Evolutionary conservation across 2,797 vertebrate genomes (phyloP).

Genomic region (Arremon aurantiirostris): DNA sequence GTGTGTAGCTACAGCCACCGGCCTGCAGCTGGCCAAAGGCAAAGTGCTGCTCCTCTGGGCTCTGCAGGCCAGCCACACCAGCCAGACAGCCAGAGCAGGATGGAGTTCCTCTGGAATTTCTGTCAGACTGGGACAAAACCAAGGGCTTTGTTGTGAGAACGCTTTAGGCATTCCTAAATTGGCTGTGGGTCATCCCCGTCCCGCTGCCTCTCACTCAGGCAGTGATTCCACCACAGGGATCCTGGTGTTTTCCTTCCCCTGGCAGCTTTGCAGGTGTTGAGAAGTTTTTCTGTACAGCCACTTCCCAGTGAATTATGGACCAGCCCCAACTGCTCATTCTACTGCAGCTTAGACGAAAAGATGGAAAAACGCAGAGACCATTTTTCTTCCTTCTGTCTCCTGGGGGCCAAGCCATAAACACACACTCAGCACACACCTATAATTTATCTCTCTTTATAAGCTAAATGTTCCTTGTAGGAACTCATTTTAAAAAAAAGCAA

Average conservation of each 20-base stretch:
- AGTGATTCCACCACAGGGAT: not conserved
- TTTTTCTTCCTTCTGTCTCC: slow-evolving; percentile 7
- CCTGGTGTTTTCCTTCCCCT: not conserved
- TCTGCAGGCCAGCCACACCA: not conserved
- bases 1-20: not conserved
- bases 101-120: not conserved
- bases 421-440: not conserved
- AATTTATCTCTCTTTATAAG: slow-evolving; percentile 30
- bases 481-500: not conserved
- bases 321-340: not conserved
- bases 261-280: not conserved
- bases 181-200: not conserved
- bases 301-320: not conserved
- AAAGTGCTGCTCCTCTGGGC: not conserved
- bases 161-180: not conserved
- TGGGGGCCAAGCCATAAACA: slow-evolving; percentile 8
- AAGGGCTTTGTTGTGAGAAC: rapidly evolving
- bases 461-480: not conserved
- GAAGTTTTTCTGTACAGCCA: not conserved
- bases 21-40: not conserved
- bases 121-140: not conserved
- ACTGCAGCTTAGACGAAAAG: not conserved
- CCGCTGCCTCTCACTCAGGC: not conserved
- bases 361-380: not conserved
- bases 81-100: not conserved